Percentiles rank a stretch among this genome's conserved stretches.
Evolutionary conservation across 2,113 vertebrate genomes (phyloP).

Genomic region (Cyanoramphus novaezelandiae): DNA sequence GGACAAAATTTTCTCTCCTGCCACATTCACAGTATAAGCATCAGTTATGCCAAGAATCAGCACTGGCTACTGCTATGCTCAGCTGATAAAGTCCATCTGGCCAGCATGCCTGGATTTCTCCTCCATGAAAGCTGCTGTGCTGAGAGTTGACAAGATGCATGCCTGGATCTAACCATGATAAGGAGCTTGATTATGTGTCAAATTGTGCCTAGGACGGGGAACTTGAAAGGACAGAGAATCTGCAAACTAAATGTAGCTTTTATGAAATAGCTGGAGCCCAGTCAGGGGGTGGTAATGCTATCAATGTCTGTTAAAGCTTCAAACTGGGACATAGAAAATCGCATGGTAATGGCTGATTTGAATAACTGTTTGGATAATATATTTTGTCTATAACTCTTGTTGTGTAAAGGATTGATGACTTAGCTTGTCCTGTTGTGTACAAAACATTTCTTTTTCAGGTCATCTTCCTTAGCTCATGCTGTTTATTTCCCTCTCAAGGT

Average conservation of each 20-base stretch:
- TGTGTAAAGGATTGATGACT: neutral
- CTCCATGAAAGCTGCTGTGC: neutral
- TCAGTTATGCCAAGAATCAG: neutral
- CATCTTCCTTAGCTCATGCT: neutral
- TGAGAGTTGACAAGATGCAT: neutral
- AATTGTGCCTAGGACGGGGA: neutral
- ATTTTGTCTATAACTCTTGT: neutral
- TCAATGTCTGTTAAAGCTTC: neutral
- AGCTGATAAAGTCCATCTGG: neutral
- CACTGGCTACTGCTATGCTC: neutral
- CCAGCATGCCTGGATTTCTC: neutral
- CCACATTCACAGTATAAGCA: neutral
- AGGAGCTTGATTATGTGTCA: neutral
- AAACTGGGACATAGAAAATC: neutral
- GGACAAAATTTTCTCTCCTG: neutral
- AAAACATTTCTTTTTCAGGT: neutral
- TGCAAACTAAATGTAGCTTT: neutral
- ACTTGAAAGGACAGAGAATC: neutral
- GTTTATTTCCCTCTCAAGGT: slow-evolving; percentile 22
- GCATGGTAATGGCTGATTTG: neutral
- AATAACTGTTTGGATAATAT: neutral
- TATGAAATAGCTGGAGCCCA: neutral
- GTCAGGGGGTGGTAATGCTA: neutral
- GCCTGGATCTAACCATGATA: neutral
- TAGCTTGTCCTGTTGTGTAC: neutral